Evolutionary conservation across 1,140 invertebrate species (phyloP), one percentile per base, ranked within the genome.

Genomic region (Drosophila pandora): DNA sequence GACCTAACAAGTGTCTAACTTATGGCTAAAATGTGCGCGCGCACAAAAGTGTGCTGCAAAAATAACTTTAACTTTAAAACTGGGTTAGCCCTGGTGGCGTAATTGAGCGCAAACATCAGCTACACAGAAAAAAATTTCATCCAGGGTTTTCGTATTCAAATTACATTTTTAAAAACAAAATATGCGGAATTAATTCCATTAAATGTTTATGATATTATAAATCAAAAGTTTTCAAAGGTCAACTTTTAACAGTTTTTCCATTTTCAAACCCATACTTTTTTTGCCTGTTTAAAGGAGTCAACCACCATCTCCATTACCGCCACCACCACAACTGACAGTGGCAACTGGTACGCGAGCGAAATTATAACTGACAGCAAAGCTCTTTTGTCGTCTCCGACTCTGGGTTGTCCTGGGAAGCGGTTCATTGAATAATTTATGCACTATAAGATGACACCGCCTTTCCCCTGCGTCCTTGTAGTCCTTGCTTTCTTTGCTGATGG

Each of bases 381-480:
- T 82, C 56, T 75, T 82, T 74, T 75, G 71, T 75, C 39, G 70
- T 65, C 53, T 70, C 63, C 70, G 69, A 70, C 34, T 37, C 3
- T 12, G 34, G 10, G 78, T 72, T 79, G 55, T 61, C 68, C 71
- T 74, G 83, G 68, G 76, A 79, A 79, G 73, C 79, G 76, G 79
- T 58, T 64, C 73, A 79, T 76, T 88, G 83, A 88, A 88, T 88
- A 88, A 88, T 88, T 88, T 88, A 88, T 88, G 76, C 76, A 83
- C 61, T 76, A 63, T 79, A 79, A 88, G 83, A 68, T 79, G 83
- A 32, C 74, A 59, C 41, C 28, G 34, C 17, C 21, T 37, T 12
- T 2, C 53, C 52, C 39, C 56, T 12, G 49, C 71, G 56, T 32
- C 28, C 25, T 28, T 30, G 30, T 5, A 5, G 39, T 32, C 32